A percentile compares a stretch with the other conserved stretches of the same genome.
These are phyloP conservation scores for Sarcophilus harrisii DNA, from an alignment of 2,797 vertebrate species.

Conservation along the genomic window DNA sequence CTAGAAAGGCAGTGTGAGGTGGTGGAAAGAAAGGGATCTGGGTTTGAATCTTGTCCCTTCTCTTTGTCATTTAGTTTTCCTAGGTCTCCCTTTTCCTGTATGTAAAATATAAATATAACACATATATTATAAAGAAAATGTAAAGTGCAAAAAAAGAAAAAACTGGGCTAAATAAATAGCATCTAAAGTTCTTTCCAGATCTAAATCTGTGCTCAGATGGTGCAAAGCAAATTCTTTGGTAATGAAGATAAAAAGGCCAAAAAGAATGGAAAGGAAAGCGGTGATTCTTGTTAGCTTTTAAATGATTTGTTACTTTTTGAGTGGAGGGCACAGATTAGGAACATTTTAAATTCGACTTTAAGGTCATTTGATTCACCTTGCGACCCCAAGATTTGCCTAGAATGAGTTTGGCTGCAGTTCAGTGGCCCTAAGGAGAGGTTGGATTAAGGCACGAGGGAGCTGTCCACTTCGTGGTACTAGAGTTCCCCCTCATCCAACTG, in stretches of 20 bases:
- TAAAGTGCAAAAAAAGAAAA: not conserved
- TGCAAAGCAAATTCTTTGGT: not conserved
- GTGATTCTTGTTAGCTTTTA: not conserved
- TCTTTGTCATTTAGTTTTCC: not conserved
- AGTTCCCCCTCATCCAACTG: not conserved
- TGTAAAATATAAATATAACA: not conserved
- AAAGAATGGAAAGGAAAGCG: not conserved
- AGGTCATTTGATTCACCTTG: constrained; percentile 59
- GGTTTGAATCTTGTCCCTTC: not conserved
- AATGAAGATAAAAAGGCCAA: not conserved
- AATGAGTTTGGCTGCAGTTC: not conserved
- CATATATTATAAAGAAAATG: not conserved
- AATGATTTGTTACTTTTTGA: not conserved
- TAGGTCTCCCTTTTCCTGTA: not conserved
- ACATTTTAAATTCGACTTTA: not conserved
- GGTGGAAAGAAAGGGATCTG: not conserved
- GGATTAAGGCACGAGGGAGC: not conserved
- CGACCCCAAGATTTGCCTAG: not conserved
- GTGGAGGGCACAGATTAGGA: not conserved
- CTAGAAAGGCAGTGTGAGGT: not conserved
- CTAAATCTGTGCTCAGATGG: not conserved
- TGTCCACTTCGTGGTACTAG: not conserved
- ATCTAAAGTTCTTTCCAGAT: not conserved
- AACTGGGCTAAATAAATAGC: not conserved
- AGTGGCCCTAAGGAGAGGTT: not conserved